Evolutionary conservation across 1,140 invertebrate species (phyloP).

Genomic region (Sinella curviseta): DNA sequence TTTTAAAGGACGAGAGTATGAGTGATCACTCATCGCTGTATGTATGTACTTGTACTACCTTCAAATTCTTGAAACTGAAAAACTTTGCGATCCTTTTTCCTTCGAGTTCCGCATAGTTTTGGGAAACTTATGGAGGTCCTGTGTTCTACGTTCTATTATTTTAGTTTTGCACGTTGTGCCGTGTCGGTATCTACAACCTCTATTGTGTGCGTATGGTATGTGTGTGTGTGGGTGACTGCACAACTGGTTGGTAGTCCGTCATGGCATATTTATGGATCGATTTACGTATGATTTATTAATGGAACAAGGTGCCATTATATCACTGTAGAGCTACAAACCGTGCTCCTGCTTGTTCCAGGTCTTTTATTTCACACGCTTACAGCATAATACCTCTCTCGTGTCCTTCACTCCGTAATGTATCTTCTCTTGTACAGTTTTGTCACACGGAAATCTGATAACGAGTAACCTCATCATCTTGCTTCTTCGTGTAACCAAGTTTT

Average conservation of each 20-base stretch:
- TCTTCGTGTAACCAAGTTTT: too few relatives aligned
- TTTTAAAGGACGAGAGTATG: too few relatives aligned
- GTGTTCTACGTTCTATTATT: too few relatives aligned
- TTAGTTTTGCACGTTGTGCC: background rate
- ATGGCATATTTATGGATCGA: conserved; percentile 7
- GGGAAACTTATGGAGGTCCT: background rate
- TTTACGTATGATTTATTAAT: conserved; percentile 50
- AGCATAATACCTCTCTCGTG: background rate
- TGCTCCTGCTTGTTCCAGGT: background rate
- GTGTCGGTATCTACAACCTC: background rate
- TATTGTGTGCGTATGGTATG: too few relatives aligned
- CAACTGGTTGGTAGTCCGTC: background rate
- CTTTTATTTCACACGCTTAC: too few relatives aligned
- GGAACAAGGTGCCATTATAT: conserved; percentile 25
- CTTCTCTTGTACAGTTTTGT: background rate
- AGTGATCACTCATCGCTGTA: background rate
- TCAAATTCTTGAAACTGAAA: conserved; percentile 11
- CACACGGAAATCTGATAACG: background rate
- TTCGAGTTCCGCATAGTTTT: background rate
- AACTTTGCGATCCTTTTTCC: background rate
- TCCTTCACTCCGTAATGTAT: background rate
- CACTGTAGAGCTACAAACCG: too few relatives aligned
- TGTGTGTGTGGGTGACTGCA: too few relatives aligned
- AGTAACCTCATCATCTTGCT: too few relatives aligned
- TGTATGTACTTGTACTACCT: background rate